phyloP scores from a whole-genome alignment of 1,140 invertebrate genomes.

The Gryon sp. region DNA sequence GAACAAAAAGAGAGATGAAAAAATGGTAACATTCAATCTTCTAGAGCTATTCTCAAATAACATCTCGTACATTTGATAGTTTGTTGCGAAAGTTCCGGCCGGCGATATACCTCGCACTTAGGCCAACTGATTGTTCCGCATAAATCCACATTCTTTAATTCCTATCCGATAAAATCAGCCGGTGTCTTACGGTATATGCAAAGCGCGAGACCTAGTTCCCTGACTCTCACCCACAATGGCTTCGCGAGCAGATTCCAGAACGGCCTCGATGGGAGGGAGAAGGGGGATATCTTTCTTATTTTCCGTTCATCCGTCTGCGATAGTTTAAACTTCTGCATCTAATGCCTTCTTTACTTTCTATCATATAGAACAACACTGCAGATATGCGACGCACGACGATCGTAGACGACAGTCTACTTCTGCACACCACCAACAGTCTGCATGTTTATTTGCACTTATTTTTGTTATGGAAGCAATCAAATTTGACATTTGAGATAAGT shows the following conservation, averaged over 20 bases:
- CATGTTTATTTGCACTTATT: too few species aligned
- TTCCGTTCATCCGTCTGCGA: constrained; percentile 58
- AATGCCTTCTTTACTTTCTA: constrained; percentile 47
- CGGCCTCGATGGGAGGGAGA: constrained; percentile 33
- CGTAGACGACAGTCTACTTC: constrained; percentile 5
- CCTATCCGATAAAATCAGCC: constrained; percentile 64
- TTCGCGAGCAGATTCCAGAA: constrained; percentile 68
- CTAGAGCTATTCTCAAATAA: too few species aligned
- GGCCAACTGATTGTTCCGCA: constrained; percentile 37
- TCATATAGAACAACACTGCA: constrained; percentile 24
- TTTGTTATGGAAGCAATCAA: too few species aligned
- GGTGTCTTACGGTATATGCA: constrained; percentile 58
- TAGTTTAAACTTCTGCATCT: constrained; percentile 34
- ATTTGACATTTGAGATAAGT: too few species aligned
- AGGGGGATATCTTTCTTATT: constrained; percentile 39
- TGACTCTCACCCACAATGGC: constrained; percentile 68
- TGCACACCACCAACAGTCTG: too few species aligned
- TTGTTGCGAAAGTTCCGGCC: constrained; percentile 39
- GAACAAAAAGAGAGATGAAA: too few species aligned
- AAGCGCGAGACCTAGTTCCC: constrained; percentile 66
- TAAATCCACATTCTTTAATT: constrained; percentile 48
- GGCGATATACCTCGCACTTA: constrained; percentile 41
- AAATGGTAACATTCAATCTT: too few species aligned
- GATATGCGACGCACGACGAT: constrained; percentile 30
- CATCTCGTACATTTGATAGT: too few species aligned